Conservation (phyloP, 2,888 invertebrate species). For the Sesamia inferens region DNA sequence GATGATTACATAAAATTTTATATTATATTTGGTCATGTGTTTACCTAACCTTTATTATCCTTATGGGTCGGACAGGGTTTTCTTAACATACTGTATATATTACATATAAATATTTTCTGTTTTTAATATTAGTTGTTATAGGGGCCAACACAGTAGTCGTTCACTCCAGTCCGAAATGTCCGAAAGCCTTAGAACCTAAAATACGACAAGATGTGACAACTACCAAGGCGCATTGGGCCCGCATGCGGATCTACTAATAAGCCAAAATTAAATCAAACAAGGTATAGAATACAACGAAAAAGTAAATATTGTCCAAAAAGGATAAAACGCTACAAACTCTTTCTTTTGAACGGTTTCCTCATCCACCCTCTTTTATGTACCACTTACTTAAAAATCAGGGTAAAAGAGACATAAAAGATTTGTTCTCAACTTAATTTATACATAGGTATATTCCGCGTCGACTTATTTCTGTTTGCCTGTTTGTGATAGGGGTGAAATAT, state of each 20-base stretch:
- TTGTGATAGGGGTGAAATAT: constrained; percentile 22
- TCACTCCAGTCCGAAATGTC: no score
- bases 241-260: not conserved
- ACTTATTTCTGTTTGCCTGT: constrained; percentile 11
- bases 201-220: no score
- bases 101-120: no score
- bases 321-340: constrained; percentile 12
- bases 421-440: constrained; percentile 17
- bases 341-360: constrained; percentile 8
- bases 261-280: not conserved
- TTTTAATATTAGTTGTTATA: no score
- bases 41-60: no score
- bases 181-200: no score
- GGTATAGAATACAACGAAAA: not conserved
- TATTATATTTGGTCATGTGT: no score
- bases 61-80: no score
- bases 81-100: no score
- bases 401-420: constrained; percentile 4
- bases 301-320: constrained; percentile 14
- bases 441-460: constrained; percentile 19
- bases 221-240: no score
- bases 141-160: no score
- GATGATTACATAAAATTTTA: no score
- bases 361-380: constrained; percentile 16
- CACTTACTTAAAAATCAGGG: constrained; percentile 7